Conservation (phyloP, 2,113 vertebrate species). For the Menura novaehollandiae region DNA sequence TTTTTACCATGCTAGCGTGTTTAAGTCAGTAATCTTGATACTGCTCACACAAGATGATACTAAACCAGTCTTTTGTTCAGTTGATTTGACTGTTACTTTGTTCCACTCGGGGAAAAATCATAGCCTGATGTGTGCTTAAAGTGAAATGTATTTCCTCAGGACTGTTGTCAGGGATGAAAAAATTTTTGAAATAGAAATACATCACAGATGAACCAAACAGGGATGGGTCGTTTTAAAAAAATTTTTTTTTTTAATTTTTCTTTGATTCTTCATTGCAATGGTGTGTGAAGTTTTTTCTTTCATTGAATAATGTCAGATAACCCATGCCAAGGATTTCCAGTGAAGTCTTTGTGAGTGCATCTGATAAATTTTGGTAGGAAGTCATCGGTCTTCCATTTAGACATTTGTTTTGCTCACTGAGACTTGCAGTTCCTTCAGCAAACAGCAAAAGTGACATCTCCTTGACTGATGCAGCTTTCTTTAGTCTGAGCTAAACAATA, state of each 20-base stretch:
- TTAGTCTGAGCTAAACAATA: background rate
- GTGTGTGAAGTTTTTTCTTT: background rate
- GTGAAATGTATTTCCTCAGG: background rate
- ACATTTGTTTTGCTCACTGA: conserved; percentile 40
- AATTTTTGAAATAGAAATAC: background rate
- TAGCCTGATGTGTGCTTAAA: background rate
- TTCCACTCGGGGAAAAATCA: background rate
- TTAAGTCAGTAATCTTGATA: background rate
- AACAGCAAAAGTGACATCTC: conserved; percentile 5
- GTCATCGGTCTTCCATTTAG: conserved; percentile 16
- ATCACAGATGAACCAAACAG: background rate
- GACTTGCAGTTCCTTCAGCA: conserved; percentile 35
- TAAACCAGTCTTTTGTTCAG: background rate
- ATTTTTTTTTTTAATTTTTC: background rate
- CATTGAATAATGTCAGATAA: background rate
- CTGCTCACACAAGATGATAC: background rate
- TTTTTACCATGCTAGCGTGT: background rate
- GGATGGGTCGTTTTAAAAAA: no score
- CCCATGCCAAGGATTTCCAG: background rate
- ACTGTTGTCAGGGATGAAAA: background rate
- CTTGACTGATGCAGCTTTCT: background rate
- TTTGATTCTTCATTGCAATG: background rate
- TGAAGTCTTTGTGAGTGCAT: conserved; percentile 8
- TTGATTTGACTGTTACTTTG: background rate
- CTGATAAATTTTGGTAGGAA: conserved; percentile 57